Evolutionary conservation across 2,797 vertebrate genomes (phyloP).

Genomic region (Enteromius anoplus): DNA sequence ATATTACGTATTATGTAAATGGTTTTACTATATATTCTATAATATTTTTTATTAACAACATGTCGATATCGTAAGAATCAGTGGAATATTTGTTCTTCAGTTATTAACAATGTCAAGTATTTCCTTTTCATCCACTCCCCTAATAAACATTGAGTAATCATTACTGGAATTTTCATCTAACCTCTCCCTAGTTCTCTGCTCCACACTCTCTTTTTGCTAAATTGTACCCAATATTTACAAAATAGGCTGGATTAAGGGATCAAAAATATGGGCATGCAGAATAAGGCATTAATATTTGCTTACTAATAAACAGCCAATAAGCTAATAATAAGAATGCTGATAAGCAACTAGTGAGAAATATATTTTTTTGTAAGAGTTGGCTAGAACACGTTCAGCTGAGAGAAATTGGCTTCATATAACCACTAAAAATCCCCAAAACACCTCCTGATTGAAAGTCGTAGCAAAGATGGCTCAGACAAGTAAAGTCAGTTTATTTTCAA

Average conservation of each 20-base stretch:
- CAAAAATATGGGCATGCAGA: background rate
- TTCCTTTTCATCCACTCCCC: background rate
- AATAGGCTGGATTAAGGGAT: background rate
- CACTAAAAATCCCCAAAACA: background rate
- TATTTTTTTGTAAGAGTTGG: background rate
- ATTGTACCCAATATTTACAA: background rate
- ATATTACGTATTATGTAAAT: background rate
- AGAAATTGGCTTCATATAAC: background rate
- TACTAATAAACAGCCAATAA: background rate
- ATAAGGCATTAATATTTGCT: background rate
- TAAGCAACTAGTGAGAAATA: background rate
- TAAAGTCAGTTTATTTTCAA: background rate
- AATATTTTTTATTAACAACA: background rate
- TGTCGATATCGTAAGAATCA: background rate
- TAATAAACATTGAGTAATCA: background rate
- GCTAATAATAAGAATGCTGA: background rate
- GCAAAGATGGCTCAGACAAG: background rate
- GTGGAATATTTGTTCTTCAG: background rate
- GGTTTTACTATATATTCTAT: background rate
- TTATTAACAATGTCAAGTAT: background rate
- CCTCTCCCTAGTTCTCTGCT: no score
- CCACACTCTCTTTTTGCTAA: slow-evolving; percentile 17
- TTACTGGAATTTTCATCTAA: no score
- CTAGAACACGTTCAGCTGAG: background rate
- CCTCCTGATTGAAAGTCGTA: background rate